Base-by-base conservation (phyloP, 2,797 vertebrate species). In the Mormyrops attenuatus region DNA sequence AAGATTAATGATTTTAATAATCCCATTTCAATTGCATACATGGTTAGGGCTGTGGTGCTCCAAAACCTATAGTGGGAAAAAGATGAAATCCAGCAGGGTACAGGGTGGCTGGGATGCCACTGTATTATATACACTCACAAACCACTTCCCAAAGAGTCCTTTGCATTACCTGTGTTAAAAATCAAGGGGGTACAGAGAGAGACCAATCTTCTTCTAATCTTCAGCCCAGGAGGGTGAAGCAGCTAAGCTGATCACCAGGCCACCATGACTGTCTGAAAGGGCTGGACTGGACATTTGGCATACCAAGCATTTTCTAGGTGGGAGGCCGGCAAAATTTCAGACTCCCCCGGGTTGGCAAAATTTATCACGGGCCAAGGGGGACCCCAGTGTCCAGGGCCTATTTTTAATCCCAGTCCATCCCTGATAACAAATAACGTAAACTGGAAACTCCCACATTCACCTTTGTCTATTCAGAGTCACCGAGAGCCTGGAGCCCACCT, bases 1-100 rank as follows among this genome's bases (percentile, higher is more conserved):
- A 85, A 80, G 73, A 80, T 80, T 80, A 80, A 80, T 85, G 47
- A 22, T 49, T 85, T 85, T 49, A 50, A 85, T 85, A 85, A 85
- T 85, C 82, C 82, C 41, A 47, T 85, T 85, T 22, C 82, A 49
- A 26, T 50, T 80, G 73, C 73, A 80, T 44, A 44, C 38, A 20
- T n/a, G 38, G 38, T n/a, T 41, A 80, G 73, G 0, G 73, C 7
- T 80, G 17, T 80, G 38, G 17, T 8, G 17, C 17, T 80, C 17
- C 17, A 44, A 80, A 69, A 69, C 30, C 66, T 69, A 34, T 15
- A 69, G 66, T 5, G 66, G 30, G 30, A 73, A 34, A 50, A 73
- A 80, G 17, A 80, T 1, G 5, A 44, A 41, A 80, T 80, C 15
- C 15, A 41, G 73, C 15, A 80, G 38, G 73, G 73, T 4, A 41